These are phyloP conservation scores for Lasioglossum malachurum DNA, from an alignment of 2,888 invertebrate species.

Conservation along the genomic window DNA sequence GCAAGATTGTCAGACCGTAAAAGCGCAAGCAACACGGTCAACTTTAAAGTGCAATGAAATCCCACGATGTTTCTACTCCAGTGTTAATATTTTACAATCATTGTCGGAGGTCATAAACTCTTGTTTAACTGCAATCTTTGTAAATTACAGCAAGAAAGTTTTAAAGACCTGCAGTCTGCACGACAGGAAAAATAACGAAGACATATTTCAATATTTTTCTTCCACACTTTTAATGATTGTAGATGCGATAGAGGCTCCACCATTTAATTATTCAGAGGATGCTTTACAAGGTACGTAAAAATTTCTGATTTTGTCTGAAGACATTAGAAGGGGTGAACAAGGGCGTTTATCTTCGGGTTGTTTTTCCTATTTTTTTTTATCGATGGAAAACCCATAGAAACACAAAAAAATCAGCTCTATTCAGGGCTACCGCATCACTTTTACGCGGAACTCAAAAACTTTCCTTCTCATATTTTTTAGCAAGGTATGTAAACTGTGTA, in stretches of 20 bases:
- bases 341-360: no score
- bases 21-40: not conserved
- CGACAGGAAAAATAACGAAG: not conserved
- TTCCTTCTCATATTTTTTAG: no score
- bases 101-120: not conserved
- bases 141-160: not conserved
- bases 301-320: not conserved
- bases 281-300: not conserved
- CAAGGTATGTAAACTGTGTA: no score
- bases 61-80: not conserved
- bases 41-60: not conserved
- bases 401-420: no score
- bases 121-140: slow-evolving; percentile 6
- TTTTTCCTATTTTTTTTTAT: no score
- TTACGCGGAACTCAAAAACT: no score
- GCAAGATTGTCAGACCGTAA: not conserved
- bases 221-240: not conserved
- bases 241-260: no score
- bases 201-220: not conserved
- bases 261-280: not conserved
- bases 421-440: no score
- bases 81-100: not conserved
- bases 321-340: not conserved
- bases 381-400: no score
- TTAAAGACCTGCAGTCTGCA: not conserved